A percentile compares a stretch with the other conserved stretches of the same genome.
Conservation (phyloP, 2,888 invertebrate species). For the Dimorphilus gyrociliatus region DNA sequence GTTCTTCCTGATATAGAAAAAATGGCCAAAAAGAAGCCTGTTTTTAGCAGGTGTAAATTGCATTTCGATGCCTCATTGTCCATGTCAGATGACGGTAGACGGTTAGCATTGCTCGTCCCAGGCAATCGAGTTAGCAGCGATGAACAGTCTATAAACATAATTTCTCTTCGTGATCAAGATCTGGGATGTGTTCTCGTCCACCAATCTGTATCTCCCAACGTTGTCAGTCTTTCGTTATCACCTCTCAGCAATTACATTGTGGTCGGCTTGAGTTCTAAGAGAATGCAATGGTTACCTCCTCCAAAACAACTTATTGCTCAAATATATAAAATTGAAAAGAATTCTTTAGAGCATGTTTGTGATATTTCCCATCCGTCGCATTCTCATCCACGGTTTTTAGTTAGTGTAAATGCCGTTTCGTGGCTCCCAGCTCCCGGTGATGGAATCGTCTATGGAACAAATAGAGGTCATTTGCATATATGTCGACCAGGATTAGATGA, state of each 20-base stretch:
- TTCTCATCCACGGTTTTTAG: too few relatives aligned
- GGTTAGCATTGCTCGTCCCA: conserved; percentile 58
- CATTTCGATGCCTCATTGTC: conserved; percentile 74
- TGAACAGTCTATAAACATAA: too few relatives aligned
- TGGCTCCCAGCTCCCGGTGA: conserved; percentile 69
- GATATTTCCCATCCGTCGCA: conserved; percentile 25
- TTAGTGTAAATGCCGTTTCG: conserved; percentile 63
- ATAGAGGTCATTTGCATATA: conserved; percentile 53
- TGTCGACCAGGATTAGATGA: conserved; percentile 26
- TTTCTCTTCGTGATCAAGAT: too few relatives aligned
- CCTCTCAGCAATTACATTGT: conserved; percentile 60
- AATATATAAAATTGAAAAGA: not conserved
- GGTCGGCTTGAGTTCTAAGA: conserved; percentile 52
- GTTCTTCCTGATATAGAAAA: too few relatives aligned
- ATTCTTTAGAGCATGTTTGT: conserved; percentile 19
- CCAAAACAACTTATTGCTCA: conserved; percentile 33
- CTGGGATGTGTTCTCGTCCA: too few relatives aligned
- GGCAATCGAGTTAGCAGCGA: conserved; percentile 44
- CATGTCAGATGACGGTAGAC: conserved; percentile 58
- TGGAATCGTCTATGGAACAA: conserved; percentile 68
- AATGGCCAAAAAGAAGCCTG: too few relatives aligned
- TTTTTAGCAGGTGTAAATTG: too few relatives aligned
- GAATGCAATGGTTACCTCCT: conserved; percentile 24
- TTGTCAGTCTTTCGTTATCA: conserved; percentile 68
- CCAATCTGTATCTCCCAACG: too few relatives aligned